Conservation (phyloP, 2,797 vertebrate species). For the Falco novaeseelandiae region DNA sequence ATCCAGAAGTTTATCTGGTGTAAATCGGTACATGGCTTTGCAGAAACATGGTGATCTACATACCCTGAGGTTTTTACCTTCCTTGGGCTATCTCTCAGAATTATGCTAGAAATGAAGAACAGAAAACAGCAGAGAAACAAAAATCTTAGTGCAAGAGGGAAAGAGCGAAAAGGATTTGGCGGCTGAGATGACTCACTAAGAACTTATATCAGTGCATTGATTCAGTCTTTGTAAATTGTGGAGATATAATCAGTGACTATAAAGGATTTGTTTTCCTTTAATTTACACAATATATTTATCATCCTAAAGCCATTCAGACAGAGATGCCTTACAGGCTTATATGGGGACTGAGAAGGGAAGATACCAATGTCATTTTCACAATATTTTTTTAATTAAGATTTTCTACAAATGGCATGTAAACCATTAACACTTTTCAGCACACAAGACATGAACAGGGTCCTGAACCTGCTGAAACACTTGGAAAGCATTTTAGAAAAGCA, state of each 20-base stretch:
- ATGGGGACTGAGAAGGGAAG: background rate
- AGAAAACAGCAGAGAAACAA: background rate
- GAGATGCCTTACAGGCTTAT: background rate
- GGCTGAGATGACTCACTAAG: background rate
- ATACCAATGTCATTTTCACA: background rate
- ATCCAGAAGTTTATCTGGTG: background rate
- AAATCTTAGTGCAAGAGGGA: background rate
- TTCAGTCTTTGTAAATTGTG: background rate
- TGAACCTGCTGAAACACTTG: slow-evolving; percentile 46
- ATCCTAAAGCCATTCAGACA: slow-evolving; percentile 5
- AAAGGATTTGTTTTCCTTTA: background rate
- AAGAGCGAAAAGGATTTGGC: background rate
- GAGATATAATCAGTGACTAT: background rate
- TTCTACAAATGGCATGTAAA: slow-evolving; percentile 12
- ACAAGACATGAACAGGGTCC: slow-evolving; percentile 31
- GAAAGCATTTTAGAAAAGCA: slow-evolving; percentile 64
- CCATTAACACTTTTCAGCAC: slow-evolving; percentile 29
- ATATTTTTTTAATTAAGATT: slow-evolving; percentile 34
- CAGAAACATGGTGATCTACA: background rate
- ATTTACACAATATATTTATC: background rate
- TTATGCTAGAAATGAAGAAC: background rate
- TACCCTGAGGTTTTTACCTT: background rate
- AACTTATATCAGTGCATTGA: background rate
- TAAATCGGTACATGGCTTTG: background rate
- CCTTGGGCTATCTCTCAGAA: background rate